These are phyloP conservation scores for Sebastes steindachneri DNA, from an alignment of 2,797 vertebrate genomes.

Conservation along the genomic window DNA sequence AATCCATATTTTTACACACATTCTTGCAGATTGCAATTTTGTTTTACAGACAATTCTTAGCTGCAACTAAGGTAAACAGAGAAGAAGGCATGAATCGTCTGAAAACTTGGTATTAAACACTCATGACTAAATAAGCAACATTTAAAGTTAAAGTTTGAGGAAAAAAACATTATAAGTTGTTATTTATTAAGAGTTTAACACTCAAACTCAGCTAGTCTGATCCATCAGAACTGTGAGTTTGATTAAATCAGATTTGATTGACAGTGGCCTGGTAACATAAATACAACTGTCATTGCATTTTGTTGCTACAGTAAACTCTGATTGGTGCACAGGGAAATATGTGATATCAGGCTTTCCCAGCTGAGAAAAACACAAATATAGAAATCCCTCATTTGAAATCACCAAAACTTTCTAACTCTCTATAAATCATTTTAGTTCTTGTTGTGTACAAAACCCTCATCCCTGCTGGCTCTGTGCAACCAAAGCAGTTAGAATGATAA, in stretches of 20 bases:
- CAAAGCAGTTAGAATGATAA: not conserved
- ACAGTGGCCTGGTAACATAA: not conserved
- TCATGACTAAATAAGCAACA: not conserved
- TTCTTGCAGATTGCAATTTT: no score
- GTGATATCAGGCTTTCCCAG: not conserved
- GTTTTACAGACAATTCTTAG: not conserved
- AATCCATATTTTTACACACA: no score
- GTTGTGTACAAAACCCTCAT: not conserved
- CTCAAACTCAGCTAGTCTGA: not conserved
- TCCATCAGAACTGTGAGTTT: no score
- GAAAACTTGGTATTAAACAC: not conserved
- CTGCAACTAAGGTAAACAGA: not conserved
- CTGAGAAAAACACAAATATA: not conserved
- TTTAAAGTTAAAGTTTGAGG: not conserved
- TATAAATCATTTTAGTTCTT: not conserved
- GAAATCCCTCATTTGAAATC: not conserved
- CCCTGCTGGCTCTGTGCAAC: not conserved
- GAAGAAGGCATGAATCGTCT: fast-evolving
- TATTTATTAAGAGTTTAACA: not conserved
- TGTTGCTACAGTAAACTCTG: not conserved
- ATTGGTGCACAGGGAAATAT: not conserved
- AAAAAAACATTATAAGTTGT: not conserved
- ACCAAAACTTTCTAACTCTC: not conserved
- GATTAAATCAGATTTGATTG: not conserved
- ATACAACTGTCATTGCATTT: not conserved